These are phyloP conservation scores for Nansenia antarctica DNA, from an alignment of 2,113 vertebrate species.

Conservation along the genomic window DNA sequence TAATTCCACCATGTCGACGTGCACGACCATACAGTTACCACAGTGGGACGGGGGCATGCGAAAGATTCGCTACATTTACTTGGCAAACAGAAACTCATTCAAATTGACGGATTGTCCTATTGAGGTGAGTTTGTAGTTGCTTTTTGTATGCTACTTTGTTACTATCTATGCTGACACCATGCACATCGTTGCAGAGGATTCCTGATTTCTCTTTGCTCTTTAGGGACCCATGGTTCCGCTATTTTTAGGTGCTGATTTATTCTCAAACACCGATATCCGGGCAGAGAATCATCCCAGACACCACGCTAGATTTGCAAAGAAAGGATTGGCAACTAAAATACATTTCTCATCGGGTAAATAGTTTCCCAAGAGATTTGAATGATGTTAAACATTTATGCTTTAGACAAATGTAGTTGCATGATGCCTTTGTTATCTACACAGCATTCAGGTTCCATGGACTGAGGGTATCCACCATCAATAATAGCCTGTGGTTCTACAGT, in stretches of 20 bases:
- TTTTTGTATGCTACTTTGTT: neutral
- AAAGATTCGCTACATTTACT: conserved; percentile 71
- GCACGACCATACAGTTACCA: conserved; percentile 56
- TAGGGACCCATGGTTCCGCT: conserved; percentile 72
- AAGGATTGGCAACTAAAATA: conserved; percentile 79
- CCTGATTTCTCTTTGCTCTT: no score
- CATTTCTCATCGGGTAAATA: conserved; percentile 73
- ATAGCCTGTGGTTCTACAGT: conserved; percentile 83
- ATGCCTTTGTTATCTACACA: conserved; percentile 26
- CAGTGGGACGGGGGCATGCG: conserved; percentile 56
- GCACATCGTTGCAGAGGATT: neutral
- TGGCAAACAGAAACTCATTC: conserved; percentile 65
- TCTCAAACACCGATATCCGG: conserved; percentile 75
- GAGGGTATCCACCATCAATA: conserved; percentile 66
- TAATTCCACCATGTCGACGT: conserved; percentile 55
- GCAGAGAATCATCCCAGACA: conserved; percentile 80
- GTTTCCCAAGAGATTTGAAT: neutral
- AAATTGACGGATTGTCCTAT: conserved; percentile 49
- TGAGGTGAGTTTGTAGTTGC: conserved; percentile 54
- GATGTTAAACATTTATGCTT: no score
- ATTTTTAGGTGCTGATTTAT: conserved; percentile 79
- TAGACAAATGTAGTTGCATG: no score
- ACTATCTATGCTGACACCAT: neutral
- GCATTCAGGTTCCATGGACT: conserved; percentile 77
- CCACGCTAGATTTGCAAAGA: conserved; percentile 80